Percentiles rank a stretch among this genome's conserved stretches.
These are phyloP conservation scores for Lasaia peninsularis DNA, from an alignment of 1,140 invertebrate genomes.

Conservation along the genomic window DNA sequence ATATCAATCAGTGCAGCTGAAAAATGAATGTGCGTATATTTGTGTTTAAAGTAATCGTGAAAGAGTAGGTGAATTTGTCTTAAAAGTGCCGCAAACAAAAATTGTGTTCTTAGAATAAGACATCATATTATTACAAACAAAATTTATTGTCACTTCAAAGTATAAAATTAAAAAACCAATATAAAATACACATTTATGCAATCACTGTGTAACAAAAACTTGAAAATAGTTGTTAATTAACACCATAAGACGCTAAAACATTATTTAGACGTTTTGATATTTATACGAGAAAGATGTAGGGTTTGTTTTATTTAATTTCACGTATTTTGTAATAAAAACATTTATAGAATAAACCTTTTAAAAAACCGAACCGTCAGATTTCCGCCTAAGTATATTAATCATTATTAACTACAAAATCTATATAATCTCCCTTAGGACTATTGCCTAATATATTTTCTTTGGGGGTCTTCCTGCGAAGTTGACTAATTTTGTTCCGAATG, in stretches of 20 bases:
- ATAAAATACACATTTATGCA: neutral
- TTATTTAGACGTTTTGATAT: too few relatives aligned
- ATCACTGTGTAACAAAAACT: too few relatives aligned
- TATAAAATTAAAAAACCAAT: neutral
- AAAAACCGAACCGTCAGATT: too few relatives aligned
- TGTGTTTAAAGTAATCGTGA: slow-evolving; percentile 4
- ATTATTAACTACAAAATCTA: slow-evolving; percentile 66
- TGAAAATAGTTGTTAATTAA: too few relatives aligned
- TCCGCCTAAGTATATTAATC: slow-evolving; percentile 37
- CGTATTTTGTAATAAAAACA: too few relatives aligned
- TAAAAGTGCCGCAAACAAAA: neutral
- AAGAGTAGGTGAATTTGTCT: neutral
- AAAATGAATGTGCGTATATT: neutral
- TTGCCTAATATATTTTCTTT: slow-evolving; percentile 57
- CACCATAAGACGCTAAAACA: too few relatives aligned
- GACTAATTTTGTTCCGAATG: slow-evolving; percentile 46
- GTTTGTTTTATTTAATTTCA: too few relatives aligned
- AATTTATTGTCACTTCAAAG: neutral
- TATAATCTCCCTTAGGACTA: slow-evolving; percentile 49
- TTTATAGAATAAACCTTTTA: too few relatives aligned
- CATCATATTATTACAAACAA: neutral
- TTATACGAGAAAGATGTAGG: too few relatives aligned
- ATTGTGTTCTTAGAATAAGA: neutral
- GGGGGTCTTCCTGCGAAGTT: slow-evolving; percentile 42
- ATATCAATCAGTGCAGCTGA: slow-evolving; percentile 27